Base-by-base conservation (phyloP, 64 coral and sea anemone species). In the Orbicella faveolata region DNA sequence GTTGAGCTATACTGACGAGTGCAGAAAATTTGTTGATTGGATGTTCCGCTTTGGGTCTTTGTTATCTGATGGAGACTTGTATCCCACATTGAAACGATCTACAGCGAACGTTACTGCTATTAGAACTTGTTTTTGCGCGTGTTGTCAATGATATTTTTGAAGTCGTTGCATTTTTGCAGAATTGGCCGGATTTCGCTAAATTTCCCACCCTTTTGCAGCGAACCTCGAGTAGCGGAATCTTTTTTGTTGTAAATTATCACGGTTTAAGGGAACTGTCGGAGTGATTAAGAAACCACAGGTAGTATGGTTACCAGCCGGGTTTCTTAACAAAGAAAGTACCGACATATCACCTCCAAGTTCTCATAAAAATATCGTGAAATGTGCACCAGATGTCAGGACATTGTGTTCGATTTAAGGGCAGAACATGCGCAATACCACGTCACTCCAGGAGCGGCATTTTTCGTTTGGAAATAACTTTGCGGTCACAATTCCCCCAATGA, bases 281-380 rank as follows among this genome's bases (percentile, higher is more conserved):
- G 82, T 85, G 63, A 85, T 52, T 52, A 85, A 52, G 72, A 85
- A 85, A 16, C 82, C 82, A 19, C 65, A 84, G 81, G 82, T 73
- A 52, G 65, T 85, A 85, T 85, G 82, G 37, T 65, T 70, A 23
- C 65, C 82, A 85, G 82, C 82, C 63, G 82, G 70, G 67, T 72
- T 85, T 85, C 30, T 72, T 68, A 51, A 85, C 82, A 85, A 85
- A 85, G 82, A 72, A 72, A 67, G 63, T 19, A 85, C 82, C 82
- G 82, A 85, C 82, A 70, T 23, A 85, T 72, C 63, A 52, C 64
- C 65, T 85, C 65, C 70, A 52, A 85, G 65, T 72, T 73, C 65
- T 72, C 37, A 72, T 25, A 44, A 85, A 72, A 69, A 48, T 63
- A 52, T 65, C 36, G 64, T 72, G 41, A 85, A 85, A 85, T 85